Evolutionary conservation across 92 coral and sea anemone genomes (phyloP), one percentile per base, ranked within the genome.

Genomic region (Zoanthus sansibaricus): DNA sequence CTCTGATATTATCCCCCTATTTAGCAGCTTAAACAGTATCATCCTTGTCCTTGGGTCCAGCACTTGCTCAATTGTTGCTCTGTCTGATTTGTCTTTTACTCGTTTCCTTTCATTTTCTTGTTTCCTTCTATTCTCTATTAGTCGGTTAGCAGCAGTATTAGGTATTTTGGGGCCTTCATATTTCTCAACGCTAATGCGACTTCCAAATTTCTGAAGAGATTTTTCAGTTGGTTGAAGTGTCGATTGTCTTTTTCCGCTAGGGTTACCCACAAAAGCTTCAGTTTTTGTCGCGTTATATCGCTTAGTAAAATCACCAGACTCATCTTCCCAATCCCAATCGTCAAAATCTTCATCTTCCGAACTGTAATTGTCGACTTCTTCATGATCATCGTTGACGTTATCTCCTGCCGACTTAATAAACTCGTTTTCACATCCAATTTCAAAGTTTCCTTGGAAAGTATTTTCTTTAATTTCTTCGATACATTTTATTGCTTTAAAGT

Each of bases 41-140:
- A 97, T 95, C 87, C 99, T 92, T 10, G 99, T 97, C 12, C 98
- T 93, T 42, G 99, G 99, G 88, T 97, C 99, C 44, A 97, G 87
- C 9, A 97, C 99, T 87, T 97, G 99, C 67, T 97, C 99, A 67
- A 97, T 95, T 14, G 99, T 97, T 5, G 99, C 99, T 78, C 99
- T 89, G 77, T 97, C 99, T 67, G 99, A 92, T 86, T 97, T 97
- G 75, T 97, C 99, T 83, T 92, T 95, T 9, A 97, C 91, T 54
- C 99, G 92, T 66, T 95, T 71, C 89, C 96, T 92, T 25, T 92
- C 98, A 86, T 95, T 97, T 83, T 92, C 98, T 33, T 91, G 91
- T 80, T 94, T 95, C 82, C 91, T 97, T 46, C 84, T 91, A 15
- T 91, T 90, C 72, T 93, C 97, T 73, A 95, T 95, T 87, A 97